Evolutionary conservation across 2,797 vertebrate genomes (phyloP).

Genomic region (Heteromormyrus szaboi): DNA sequence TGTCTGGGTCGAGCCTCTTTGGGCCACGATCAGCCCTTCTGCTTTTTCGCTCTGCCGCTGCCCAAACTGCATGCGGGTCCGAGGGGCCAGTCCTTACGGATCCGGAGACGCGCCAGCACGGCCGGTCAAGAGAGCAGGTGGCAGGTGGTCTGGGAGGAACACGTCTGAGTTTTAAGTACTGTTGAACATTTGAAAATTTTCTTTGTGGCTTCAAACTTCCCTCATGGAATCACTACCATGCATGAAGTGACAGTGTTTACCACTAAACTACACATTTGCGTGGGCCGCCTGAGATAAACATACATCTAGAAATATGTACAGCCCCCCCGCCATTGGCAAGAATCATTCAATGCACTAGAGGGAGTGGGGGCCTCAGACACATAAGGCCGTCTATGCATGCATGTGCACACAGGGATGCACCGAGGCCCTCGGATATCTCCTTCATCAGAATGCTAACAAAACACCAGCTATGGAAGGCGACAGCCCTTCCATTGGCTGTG

Average conservation of each 20-base stretch:
- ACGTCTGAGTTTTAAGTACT: neutral
- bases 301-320: neutral
- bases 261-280: neutral
- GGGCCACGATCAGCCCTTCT: slow-evolving; percentile 28
- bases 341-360: neutral
- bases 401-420: neutral
- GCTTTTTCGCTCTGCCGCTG: slow-evolving; percentile 28
- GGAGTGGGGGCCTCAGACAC: neutral
- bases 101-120: neutral
- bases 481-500: neutral
- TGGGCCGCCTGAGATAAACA: neutral
- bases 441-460: neutral
- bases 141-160: neutral
- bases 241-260: neutral
- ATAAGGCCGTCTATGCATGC: neutral
- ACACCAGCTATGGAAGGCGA: neutral
- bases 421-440: neutral
- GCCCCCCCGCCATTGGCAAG: neutral
- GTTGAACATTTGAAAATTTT: neutral
- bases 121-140: neutral
- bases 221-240: neutral
- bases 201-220: neutral
- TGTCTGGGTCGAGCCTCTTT: slow-evolving; percentile 45
- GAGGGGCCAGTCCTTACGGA: slow-evolving; percentile 3
- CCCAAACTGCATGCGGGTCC: neutral